Base-by-base conservation (phyloP, 2,888 invertebrate species). In the Caradrina kadenii region DNA sequence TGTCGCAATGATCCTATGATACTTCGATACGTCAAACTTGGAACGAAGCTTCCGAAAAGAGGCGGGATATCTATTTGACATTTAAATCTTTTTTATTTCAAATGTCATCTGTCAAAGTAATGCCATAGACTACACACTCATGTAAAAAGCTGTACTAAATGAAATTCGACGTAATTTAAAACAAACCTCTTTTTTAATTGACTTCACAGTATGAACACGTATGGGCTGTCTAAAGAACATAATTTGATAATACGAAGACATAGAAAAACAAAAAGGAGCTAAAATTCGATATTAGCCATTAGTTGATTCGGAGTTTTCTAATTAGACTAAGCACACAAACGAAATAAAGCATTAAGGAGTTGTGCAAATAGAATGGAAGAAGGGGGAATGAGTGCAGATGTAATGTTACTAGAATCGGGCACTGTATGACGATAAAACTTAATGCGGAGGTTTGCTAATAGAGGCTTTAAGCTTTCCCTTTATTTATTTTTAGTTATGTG, bases 281-380 rank as follows among this genome's bases (percentile, higher is more conserved):
- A 89, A 88, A 89, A 92, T 91, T 91, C 91, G 89, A 91, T 93
- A 93, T 92, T 90, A 93, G 91, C 91, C 91, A 93, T 94, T 93
- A 93, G 91, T 87, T 86, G 85, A 85, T 84, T 83, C 89, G 87
- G 93, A 95, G 92, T 95, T 95, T 95, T 95, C 94, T 94, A 95
- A 95, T 95, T 95, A 95, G 95, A 93, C 92, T 92, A 91, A 91
- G 91, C 93, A 94, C 91, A 95, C 94, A 94, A 90, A 92, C 91
- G 92, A 94, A 95, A 95, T 95, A 95, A 94, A 94, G 94, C 94
- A 94, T 94, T 94, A 93, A 94, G 93, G 93, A 94, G 91, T 91
- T 93, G 92, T 87, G 91, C 93, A 95, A 95, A 95, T 92, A 94
- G 87, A 90, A 91, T 86, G 89, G 88, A 91, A 90, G 90, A 89